Base-by-base conservation (phyloP, 2,888 invertebrate genomes). In the Hirtodrosophila histrioides region DNA sequence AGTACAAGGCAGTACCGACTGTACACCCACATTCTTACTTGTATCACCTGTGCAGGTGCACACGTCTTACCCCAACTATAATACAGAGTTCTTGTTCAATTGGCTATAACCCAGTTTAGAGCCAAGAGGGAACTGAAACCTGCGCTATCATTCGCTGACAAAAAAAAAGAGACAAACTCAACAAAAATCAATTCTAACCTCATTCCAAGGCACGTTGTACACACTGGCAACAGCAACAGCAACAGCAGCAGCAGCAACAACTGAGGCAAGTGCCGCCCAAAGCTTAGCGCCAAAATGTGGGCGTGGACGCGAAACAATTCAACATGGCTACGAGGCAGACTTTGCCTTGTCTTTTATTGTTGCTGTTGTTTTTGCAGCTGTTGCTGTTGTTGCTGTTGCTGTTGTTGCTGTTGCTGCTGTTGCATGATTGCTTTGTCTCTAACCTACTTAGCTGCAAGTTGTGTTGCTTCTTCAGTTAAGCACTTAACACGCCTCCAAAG, bases 111-210 rank as follows among this genome's bases (percentile, higher is more conserved):
- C 65, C 70, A 69, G 60, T 70, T 73, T 17, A 17, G 43, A 43
- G 51, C 5, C 44, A 53, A 50, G 37, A 33, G 44, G 40, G 41
- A 33, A 62, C 39, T 39, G 62, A 56, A 63, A 51, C 65, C 61
- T 75, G 75, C 65, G 49, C 80, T 79, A 71, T 82, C 75, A 43
- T 61, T 51, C 60, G 23, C 56, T 60, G 39, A 51, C 41, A 60
- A 51, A 31, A 31, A 31, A 31, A 31, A 31, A 31, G 7, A 31
- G 7, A 31, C 45, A 23, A 63, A 57, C 68, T 72, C 50, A 46
- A 50, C 64, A 76, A 82, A 85, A 83, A 83, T 83, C 83, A 82
- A 83, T 83, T 83, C 62, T 78, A 83, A 73, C 83, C 83, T 69
- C 80, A 73, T 78, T 85, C 64, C 64, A 48, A 27, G 39, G 48